Conservation (phyloP, 2,797 vertebrate genomes). For the Podarcis siculus region DNA sequence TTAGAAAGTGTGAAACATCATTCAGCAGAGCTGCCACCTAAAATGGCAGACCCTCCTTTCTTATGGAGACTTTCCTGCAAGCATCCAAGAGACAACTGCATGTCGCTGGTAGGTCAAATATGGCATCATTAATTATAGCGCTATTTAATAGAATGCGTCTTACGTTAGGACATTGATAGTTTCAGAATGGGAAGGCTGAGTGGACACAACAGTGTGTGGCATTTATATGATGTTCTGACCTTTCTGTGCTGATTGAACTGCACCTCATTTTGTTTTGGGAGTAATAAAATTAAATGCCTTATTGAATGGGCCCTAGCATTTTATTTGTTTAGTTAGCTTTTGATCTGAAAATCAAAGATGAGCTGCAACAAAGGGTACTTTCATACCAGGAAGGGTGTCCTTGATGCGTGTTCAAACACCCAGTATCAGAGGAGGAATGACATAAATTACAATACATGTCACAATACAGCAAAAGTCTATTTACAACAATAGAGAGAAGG, state of each 20-base stretch:
- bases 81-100: not conserved
- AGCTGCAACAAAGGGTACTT: slow-evolving; percentile 32
- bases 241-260: slow-evolving; percentile 48
- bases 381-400: not conserved
- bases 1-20: not conserved
- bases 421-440: slow-evolving; percentile 6
- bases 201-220: slow-evolving; percentile 34
- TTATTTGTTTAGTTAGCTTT: slow-evolving; percentile 50
- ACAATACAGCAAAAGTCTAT: slow-evolving; percentile 43
- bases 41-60: not conserved
- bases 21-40: not conserved
- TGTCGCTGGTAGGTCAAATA: slow-evolving; percentile 32
- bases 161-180: slow-evolving; percentile 53
- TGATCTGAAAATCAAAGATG: slow-evolving; percentile 49
- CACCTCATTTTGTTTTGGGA: slow-evolving; percentile 48
- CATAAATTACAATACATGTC: slow-evolving; percentile 47
- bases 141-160: slow-evolving; percentile 58
- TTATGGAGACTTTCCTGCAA: slow-evolving; percentile 35
- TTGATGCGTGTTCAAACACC: slow-evolving; percentile 30
- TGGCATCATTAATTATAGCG: slow-evolving; percentile 55
- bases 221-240: slow-evolving; percentile 37
- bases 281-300: slow-evolving; percentile 40
- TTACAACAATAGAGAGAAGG: slow-evolving; percentile 36
- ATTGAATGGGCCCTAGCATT: slow-evolving; percentile 30
- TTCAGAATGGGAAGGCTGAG: slow-evolving; percentile 63